Evolutionary conservation across 2,888 invertebrate genomes (phyloP).

Genomic region (Stenichneumon culpator): DNA sequence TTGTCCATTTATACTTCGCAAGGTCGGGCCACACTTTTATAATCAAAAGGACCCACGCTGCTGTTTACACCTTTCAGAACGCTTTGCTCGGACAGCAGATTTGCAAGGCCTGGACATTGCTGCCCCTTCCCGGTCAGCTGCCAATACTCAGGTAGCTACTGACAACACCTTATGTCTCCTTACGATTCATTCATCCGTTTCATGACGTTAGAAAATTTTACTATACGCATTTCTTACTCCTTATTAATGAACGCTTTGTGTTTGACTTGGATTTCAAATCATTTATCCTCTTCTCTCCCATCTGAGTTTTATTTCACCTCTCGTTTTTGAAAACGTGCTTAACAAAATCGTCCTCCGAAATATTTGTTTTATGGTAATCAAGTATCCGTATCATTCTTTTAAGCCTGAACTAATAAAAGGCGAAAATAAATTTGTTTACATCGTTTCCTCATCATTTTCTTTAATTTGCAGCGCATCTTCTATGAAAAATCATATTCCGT

Average conservation of each 20-base stretch:
- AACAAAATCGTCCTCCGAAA: no score
- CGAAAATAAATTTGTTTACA: no score
- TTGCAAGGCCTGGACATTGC: not conserved
- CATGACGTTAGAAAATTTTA: not conserved
- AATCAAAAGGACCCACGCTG: constrained; percentile 23
- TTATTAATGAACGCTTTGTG: not conserved
- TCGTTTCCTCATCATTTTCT: no score
- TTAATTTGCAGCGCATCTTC: no score
- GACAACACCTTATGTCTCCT: not conserved
- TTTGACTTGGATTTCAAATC: not conserved
- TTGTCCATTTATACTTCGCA: constrained; percentile 13
- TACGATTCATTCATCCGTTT: not conserved
- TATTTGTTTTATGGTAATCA: no score
- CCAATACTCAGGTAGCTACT: constrained; percentile 3
- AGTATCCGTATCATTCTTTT: no score
- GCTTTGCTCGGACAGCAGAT: constrained; percentile 25
- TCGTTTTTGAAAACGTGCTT: no score
- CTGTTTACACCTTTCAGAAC: constrained; percentile 28
- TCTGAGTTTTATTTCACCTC: no score
- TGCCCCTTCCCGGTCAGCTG: constrained; percentile 5
- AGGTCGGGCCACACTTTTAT: constrained; percentile 39
- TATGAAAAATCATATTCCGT: no score
- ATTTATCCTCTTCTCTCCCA: no score
- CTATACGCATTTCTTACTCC: not conserved
- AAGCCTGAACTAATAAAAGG: no score